Evolutionary conservation across 2,888 invertebrate genomes (phyloP), one percentile per base, ranked within the genome.

Genomic region (Ferrisia virgata): DNA sequence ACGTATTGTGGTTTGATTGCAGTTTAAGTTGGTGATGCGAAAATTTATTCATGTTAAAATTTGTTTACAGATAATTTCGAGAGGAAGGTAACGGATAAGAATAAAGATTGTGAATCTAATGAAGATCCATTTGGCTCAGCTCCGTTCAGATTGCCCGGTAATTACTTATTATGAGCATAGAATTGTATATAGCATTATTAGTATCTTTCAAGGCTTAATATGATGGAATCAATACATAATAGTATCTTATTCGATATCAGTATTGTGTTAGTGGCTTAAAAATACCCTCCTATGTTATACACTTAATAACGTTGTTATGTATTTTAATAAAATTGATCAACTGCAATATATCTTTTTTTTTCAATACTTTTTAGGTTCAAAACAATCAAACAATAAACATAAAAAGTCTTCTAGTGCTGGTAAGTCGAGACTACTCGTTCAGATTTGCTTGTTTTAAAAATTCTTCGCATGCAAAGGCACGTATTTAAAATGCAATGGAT

Each of bases 81-180:
- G 31, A 84, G 33, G 78, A 72, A 72, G 25, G 1, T 31, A 2
- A 43, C 39, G 25, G 72, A 43, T 76, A 76, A 76, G 18, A 36
- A 11, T 36, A 76, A 81, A 36, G 72, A 40, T 82, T 47, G 18
- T 22, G 43, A 79, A 64, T 80, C 81, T 13, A 85, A 86, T 4
- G 92, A 93, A 87, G 93, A 94, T 90, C 95, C 95, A 18, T 95
- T 95, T 89, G 93, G 94, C 87, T 93, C 93, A 87, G 95, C 95
- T 85, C 95, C 95, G 25, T 95, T 95, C 88, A 93, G 92, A 89
- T 90, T 93, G 88, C 93, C 93, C 88, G 91, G 92, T 92, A 89
- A 89, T 89, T 76, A 76, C 72, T 76, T 76, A 76, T 36, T 76
- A 76, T 76, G 72, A 76, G 28, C 33, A 36, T 76, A 76, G 36